Evolutionary conservation across 1,140 invertebrate genomes (phyloP), one percentile per base, ranked within the genome.

Genomic region (Palaemon carinicauda): DNA sequence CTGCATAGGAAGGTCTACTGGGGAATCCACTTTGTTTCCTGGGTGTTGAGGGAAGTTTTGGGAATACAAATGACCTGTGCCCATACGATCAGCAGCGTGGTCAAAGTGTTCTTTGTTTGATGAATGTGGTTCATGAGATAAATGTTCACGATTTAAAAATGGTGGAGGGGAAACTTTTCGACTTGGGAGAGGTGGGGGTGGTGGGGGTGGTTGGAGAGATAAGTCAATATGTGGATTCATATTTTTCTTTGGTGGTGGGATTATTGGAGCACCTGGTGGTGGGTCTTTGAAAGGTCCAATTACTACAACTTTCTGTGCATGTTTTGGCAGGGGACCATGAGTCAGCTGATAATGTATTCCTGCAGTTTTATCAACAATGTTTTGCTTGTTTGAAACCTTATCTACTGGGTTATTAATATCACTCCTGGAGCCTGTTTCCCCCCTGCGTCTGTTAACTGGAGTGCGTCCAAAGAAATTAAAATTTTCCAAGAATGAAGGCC

Each of bases 231-330:
- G 17, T 50, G 81, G 53, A 5, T 29, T 54, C 29, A 51, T 21
- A 29, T 17, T 10, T 14, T 33, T 52, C 21, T 52, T 24, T 9
- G 77, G 84, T 7, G 77, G 84, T 5, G 78, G 29, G 29, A 86
- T 85, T 33, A 79, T 21, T 7, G 84, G 84, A 14, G 84, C 77
- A 1, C 84, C 84, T 21, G 84, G 65, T 3, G 83, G 65, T 1
- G 84, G 56, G 15, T 54, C 29, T 14, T 79, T 29, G 60, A 86
- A 86, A 9, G 84, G 84, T 27, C 84, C 84, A 21, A 86, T 19
- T 19, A 86, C 77, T 5, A 86, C 74, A 10, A 86, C 77, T 52
- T 80, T 80, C 17, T 80, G 84, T 27, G 84, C 69, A 31, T 86
- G 27, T 17, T 65, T 53, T 1, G 84, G 84, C 10, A 31, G 27